Base-by-base conservation (phyloP, 2,113 vertebrate species). In the Toxotes jaculatrix region DNA sequence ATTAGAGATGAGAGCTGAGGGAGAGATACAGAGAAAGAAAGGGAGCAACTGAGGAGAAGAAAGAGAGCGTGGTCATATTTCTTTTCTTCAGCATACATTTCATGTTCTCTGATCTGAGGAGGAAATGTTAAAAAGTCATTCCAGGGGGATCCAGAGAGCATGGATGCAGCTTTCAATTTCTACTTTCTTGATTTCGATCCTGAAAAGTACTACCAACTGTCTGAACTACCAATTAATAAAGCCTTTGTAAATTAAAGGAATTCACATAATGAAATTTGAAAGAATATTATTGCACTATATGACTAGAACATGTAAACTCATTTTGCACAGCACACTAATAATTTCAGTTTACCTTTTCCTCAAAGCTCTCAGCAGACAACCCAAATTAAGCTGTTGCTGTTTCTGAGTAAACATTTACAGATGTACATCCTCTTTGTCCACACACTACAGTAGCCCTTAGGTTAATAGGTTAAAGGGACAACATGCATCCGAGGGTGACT, bases 111-210 rank as follows among this genome's bases (percentile, higher is more conserved):
- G 80, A 91, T 89, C 75, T 80, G 62, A 84, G 56, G 7, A 88
- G 77, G 85, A 89, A 93, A 90, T 84, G 83, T 85, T 87, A 82
- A 96, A 96, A 95, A 94, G 93, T 93, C 77, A 93, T 91, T 90
- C 93, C 88, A 87, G 86, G 95, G 94, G 97, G 95, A 95, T 95
- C 95, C 92, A 71, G 53, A 68, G 21, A 74, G 47, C 23, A 64
- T 38, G 13, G 36, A 66, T 64, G 32, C 40, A 78, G 62, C 34
- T 87, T 74, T 86, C 38, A 79, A 59, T 83, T 82, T 82, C 61
- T 45, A 63, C 51, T 65, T 77, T 84, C 31, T 45, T 31, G 64
- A 83, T 64, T 85, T 36, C 14, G 2, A 79, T 70, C 70, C 70
- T 89, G 16, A 82, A 74, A 76, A 81, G 70, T 82, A 53, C 0